phyloP scores from a whole-genome alignment of 2,888 invertebrate genomes.

The Crematogaster levior region DNA sequence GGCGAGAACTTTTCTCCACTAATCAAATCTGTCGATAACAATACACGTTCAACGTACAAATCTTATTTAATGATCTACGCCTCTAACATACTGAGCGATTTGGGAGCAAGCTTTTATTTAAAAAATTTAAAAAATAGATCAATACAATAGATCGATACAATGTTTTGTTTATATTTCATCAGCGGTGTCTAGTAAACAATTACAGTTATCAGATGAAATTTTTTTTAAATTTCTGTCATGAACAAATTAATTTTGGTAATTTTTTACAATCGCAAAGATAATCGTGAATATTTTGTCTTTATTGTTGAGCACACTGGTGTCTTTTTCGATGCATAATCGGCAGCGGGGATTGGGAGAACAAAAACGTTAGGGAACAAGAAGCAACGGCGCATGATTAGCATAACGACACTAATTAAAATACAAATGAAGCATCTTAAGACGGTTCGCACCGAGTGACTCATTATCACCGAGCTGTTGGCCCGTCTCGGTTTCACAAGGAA shows the following conservation, averaged over 20 bases:
- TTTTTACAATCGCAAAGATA: conserved; percentile 36
- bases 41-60: conserved; percentile 50
- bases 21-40: conserved; percentile 56
- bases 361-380: conserved; percentile 81
- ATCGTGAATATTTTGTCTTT: conserved; percentile 43
- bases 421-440: conserved; percentile 90
- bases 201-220: neutral
- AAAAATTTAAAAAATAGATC: neutral
- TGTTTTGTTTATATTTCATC: neutral
- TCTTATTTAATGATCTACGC: conserved; percentile 55
- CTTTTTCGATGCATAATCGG: conserved; percentile 54
- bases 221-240: neutral
- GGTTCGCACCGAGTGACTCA: conserved; percentile 85
- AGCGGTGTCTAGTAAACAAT: neutral
- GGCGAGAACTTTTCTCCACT: conserved; percentile 50
- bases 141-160: neutral
- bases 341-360: conserved; percentile 66
- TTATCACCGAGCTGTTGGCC: conserved; percentile 81
- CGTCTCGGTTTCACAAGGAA: conserved; percentile 68
- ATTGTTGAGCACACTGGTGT: conserved; percentile 31
- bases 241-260: conserved; percentile 4
- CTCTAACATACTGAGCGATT: conserved; percentile 33
- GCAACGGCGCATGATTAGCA: conserved; percentile 86
- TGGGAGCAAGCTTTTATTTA: conserved; percentile 5
- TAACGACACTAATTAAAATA: conserved; percentile 91